Evolutionary conservation across 2,113 vertebrate species (phyloP).

Genomic region (Ceratotherium simum): DNA sequence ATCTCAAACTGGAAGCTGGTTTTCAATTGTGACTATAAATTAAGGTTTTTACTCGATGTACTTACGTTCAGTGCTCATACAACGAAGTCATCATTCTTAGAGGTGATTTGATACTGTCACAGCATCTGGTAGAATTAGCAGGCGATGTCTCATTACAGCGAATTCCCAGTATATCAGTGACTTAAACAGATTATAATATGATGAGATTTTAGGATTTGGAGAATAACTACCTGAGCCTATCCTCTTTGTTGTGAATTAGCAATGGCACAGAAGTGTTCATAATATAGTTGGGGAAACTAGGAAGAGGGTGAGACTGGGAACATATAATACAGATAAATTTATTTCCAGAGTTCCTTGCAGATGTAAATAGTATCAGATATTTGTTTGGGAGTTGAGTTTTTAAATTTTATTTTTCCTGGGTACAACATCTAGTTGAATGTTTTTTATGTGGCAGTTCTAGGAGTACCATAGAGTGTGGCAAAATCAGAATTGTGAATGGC

Average conservation of each 20-base stretch:
- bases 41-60: not conserved
- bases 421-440: not conserved
- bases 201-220: not conserved
- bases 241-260: not conserved
- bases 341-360: not conserved
- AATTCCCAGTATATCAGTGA: not conserved
- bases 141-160: not conserved
- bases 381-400: not conserved
- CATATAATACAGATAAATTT: not conserved
- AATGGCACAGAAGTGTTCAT: not conserved
- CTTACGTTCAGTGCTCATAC: not conserved
- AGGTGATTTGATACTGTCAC: not conserved
- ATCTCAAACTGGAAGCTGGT: not conserved
- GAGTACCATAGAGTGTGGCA: not conserved
- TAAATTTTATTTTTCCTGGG: not conserved
- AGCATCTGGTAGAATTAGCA: not conserved
- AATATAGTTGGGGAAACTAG: not conserved
- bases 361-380: not conserved
- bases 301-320: not conserved
- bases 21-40: not conserved
- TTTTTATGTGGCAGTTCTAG: not conserved
- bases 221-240: not conserved
- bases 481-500: not conserved
- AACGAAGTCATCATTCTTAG: not conserved
- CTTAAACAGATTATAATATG: not conserved